These are phyloP conservation scores for Toxonevra muliebris DNA, from an alignment of 2,888 invertebrate species.

Conservation along the genomic window DNA sequence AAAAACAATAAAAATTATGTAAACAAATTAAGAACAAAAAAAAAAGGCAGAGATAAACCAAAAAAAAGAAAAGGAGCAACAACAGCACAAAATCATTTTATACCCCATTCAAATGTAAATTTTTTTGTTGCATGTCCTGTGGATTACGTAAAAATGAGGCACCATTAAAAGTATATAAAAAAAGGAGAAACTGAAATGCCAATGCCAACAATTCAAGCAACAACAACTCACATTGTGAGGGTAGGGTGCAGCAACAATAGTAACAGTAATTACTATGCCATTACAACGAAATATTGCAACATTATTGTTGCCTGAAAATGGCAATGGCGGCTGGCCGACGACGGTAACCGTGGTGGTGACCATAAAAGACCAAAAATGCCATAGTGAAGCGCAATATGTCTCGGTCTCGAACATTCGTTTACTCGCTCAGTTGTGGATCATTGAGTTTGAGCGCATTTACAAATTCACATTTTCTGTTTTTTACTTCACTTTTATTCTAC, in stretches of 20 bases:
- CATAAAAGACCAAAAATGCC: not conserved
- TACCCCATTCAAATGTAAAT: too few species aligned
- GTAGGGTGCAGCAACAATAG: not conserved
- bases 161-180: not conserved
- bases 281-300: slow-evolving; percentile 16
- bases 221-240: not conserved
- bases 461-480: too few species aligned
- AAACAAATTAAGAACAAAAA: too few species aligned
- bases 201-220: not conserved
- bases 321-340: not conserved
- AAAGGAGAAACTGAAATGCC: not conserved
- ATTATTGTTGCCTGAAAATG: slow-evolving; percentile 11
- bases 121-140: not conserved
- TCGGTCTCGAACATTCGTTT: not conserved
- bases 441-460: too few species aligned
- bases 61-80: not conserved
- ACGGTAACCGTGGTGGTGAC: not conserved
- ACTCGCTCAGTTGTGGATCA: not conserved
- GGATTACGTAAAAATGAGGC: slow-evolving; percentile 7
- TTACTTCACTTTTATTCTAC: too few species aligned
- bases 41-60: not conserved
- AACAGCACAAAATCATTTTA: not conserved
- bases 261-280: slow-evolving; percentile 2
- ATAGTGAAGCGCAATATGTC: not conserved
- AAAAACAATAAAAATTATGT: not conserved